phyloP scores from a whole-genome alignment of 2,888 invertebrate genomes.

The Napeogenes inachia region DNA sequence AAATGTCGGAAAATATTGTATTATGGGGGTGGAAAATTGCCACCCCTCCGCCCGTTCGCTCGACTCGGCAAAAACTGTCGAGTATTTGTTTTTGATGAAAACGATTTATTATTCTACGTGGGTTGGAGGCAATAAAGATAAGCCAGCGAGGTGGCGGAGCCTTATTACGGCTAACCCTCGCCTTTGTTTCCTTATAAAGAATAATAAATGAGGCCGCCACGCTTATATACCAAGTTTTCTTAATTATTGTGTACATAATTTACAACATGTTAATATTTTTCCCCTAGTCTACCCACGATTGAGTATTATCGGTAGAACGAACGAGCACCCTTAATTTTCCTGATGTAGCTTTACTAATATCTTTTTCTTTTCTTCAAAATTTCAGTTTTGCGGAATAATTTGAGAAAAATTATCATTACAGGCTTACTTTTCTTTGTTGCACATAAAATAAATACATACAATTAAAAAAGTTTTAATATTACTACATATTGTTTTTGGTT shows the following conservation, averaged over 20 bases:
- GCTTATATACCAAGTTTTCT: conserved; percentile 75
- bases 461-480: too few relatives aligned
- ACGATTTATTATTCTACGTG: conserved; percentile 79
- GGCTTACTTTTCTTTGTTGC: too few relatives aligned
- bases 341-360: too few relatives aligned
- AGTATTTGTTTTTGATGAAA: conserved; percentile 79
- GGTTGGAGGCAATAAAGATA: conserved; percentile 79
- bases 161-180: conserved; percentile 79
- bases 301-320: too few relatives aligned
- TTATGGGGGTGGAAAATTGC: conserved; percentile 78
- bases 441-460: too few relatives aligned
- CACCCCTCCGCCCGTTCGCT: conserved; percentile 74
- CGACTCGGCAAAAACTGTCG: conserved; percentile 78
- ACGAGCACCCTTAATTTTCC: too few relatives aligned
- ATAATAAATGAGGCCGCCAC: conserved; percentile 77
- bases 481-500: too few relatives aligned
- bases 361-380: too few relatives aligned
- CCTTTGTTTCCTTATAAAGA: conserved; percentile 79
- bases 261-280: background rate
- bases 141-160: conserved; percentile 78
- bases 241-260: conserved; percentile 55
- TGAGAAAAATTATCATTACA: too few relatives aligned
- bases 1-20: conserved; percentile 79
- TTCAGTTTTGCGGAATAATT: too few relatives aligned
- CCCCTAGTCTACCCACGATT: too few relatives aligned